Conservation (phyloP, 2,113 vertebrate genomes). For the Lasiurus cinereus region DNA sequence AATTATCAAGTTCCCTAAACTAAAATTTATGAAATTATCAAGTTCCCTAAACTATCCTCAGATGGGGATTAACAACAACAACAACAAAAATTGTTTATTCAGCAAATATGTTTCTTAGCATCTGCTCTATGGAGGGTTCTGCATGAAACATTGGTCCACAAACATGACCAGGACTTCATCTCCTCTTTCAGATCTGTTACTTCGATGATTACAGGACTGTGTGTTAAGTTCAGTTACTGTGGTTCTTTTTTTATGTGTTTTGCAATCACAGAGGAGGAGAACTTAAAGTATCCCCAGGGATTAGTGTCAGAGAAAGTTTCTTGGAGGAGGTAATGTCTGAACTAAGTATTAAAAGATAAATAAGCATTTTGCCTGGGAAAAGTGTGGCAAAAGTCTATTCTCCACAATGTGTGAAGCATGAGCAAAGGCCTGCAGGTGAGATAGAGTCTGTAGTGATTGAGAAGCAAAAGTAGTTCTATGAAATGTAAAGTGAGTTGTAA, state of each 20-base stretch:
- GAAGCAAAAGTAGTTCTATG: background rate
- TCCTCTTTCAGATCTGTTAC: background rate
- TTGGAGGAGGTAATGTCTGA: background rate
- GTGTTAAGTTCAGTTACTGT: background rate
- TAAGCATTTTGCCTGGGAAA: background rate
- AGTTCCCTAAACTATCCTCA: too few relatives aligned
- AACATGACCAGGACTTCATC: background rate
- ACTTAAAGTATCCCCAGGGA: background rate
- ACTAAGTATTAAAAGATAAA: background rate
- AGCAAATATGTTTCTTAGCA: background rate
- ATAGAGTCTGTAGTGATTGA: background rate
- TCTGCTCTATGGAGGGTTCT: background rate
- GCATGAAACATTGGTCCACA: background rate
- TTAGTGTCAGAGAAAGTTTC: background rate
- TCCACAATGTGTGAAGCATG: background rate
- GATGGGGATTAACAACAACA: too few relatives aligned
- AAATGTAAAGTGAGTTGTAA: background rate
- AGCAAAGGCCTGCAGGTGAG: background rate
- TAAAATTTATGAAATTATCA: too few relatives aligned
- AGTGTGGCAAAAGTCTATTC: background rate
- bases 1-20: constrained; percentile 38
- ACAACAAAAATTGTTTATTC: background rate
- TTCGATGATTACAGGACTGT: background rate
- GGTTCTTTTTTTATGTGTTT: background rate
- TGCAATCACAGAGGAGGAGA: background rate